Base-by-base conservation (phyloP, 2,113 vertebrate species). In the Centropus bengalensis region DNA sequence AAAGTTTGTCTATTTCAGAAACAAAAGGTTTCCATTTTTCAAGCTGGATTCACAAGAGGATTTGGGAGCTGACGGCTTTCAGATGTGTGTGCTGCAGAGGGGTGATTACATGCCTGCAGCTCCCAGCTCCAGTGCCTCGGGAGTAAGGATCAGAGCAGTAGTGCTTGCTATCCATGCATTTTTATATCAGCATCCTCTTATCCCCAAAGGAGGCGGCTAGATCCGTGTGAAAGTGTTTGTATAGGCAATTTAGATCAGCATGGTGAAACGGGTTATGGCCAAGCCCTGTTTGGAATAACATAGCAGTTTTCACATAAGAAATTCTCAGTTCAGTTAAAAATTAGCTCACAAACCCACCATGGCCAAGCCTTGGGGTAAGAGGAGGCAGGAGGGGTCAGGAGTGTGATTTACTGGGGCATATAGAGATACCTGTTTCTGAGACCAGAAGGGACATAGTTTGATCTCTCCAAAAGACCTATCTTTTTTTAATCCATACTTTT, bases 11-110 rank as follows among this genome's bases (percentile, higher is more conserved):
- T 88, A 36, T 67, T 93, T 90, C 88, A 88, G 88, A 90, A 95
- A 96, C 71, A 95, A 96, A 96, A 91, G 45, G 17, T 81, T 96
- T 93, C 82, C 59, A 77, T 62, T 82, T 94, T 92, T 91, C 26
- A 23, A 71, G 40, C 45, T 82, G 63, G 59, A 66, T 82, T 88
- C 90, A 89, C 63, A 77, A 15, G 88, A 80, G 79, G 64, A 86
- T 94, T 91, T 94, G 63, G 55, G 75, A 94, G 63, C 78, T 94
- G 93, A 85, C 89, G 42, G 0, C 67, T 89, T 95, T 94, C 93
- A 94, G 89, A 94, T 96, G 87, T 89, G 81, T 20, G 4, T 0
- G 4, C 59, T 89, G 75, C 12, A 54, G 84, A 76, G 32, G 33
- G n/a, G 26, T 12, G 10, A 69, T 85, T 82, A 47, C 67, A 62